A percentile compares a stretch with the other conserved stretches of the same genome.
phyloP scores from a whole-genome alignment of 2,888 invertebrate genomes.

The Dynastes grantii region DNA sequence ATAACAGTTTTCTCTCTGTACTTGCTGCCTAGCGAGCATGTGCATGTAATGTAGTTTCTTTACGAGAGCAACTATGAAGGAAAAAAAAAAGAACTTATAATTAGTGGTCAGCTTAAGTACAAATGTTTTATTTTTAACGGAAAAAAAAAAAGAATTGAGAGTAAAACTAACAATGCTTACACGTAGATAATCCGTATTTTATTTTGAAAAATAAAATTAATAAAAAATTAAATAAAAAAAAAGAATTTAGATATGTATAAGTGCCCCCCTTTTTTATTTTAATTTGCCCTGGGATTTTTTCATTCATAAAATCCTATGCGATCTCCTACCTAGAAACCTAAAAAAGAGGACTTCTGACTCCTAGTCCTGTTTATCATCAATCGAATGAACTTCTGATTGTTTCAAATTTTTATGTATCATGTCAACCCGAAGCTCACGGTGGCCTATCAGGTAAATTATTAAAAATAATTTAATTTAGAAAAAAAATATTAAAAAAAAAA shows the following conservation, averaged over 20 bases:
- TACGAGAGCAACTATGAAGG: conserved; percentile 24
- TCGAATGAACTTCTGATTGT: conserved; percentile 53
- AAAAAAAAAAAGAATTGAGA: background rate
- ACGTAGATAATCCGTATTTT: conserved; percentile 33
- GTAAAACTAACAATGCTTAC: conserved; percentile 39
- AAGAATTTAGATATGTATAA: conserved; percentile 22
- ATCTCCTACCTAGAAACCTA: conserved; percentile 62
- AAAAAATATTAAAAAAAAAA: conserved; percentile 30
- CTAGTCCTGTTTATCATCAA: conserved; percentile 61
- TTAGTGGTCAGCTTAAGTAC: conserved; percentile 45
- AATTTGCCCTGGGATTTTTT: conserved; percentile 25
- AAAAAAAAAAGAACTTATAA: conserved; percentile 12
- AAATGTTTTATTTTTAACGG: conserved; percentile 42
- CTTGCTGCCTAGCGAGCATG: conserved; percentile 29
- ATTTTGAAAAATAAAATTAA: conserved; percentile 5
- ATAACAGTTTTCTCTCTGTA: background rate
- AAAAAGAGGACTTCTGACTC: conserved; percentile 69
- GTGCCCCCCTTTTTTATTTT: conserved; percentile 7
- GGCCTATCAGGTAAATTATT: conserved; percentile 53
- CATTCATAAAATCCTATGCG: conserved; percentile 42
- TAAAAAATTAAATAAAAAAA: conserved; percentile 7
- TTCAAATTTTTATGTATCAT: conserved; percentile 50
- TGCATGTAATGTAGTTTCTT: conserved; percentile 17
- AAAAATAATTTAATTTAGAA: conserved; percentile 16
- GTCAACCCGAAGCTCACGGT: conserved; percentile 59